Base-by-base conservation (phyloP, 1,140 invertebrate species). In the Capitella teleta region DNA sequence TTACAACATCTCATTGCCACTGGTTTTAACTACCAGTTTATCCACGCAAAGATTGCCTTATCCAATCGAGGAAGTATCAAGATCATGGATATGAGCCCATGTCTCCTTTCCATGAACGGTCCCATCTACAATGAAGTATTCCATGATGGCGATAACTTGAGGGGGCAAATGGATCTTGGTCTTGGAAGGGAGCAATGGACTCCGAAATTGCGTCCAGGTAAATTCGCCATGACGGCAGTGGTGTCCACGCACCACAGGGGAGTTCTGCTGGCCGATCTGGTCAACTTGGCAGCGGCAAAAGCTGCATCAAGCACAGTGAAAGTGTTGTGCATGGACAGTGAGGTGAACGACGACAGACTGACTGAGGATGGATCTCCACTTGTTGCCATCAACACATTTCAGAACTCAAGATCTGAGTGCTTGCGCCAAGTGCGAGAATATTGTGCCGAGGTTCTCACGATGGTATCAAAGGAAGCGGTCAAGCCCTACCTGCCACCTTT, bases 1-100 rank as follows among this genome's bases (percentile, higher is more conserved):
- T 5, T 28, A 2, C 42, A 44, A 26, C 42, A 26, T 6, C 42
- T 44, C 23, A n/a, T 44, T 3, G 42, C 18, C 6, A 5, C 16
- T 26, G 42, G 42, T n/a, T 44, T 44, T 26, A n/a, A 44, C 3
- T 16, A 44, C 42, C 42, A 44, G 25, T 44, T 44, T 26, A 16
- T 44, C 4, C 6, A 44, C 5, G 25, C 25, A 16, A 28, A 44
- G 42, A 25, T 44, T 16, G 21, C 25, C 3, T 16, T 44, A 16
- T 16, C 18, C 4, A 21, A 44, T 5, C 23, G 28, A 21, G 42
- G 25, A 16, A 26, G 23, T 3, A 26, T 25, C 5, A 44, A 44
- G 42, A 26, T 44, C 23, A 23, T 26, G 21, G 42, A 28, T 26
- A 23, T 44, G 21, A 16, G 21, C 0, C 19, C 19, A 16, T 44